Evolutionary conservation across 2,113 vertebrate species (phyloP).

Genomic region (Lasiurus borealis): DNA sequence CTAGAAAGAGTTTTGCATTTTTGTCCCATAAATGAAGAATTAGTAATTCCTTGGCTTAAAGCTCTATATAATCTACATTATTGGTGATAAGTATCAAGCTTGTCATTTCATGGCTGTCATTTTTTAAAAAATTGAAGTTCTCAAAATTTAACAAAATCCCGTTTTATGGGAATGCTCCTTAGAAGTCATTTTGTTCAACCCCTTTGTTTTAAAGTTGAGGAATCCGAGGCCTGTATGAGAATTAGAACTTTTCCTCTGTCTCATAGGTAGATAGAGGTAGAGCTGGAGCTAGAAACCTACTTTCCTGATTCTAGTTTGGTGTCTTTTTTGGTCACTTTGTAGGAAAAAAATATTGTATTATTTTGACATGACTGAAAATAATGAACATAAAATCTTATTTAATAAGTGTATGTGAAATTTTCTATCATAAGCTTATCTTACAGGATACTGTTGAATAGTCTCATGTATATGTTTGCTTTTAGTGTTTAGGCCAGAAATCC

Average conservation of each 20-base stretch:
- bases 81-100: constrained; percentile 23
- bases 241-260: not conserved
- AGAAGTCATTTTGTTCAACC: not conserved
- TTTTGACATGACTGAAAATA: constrained; percentile 35
- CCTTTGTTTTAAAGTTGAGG: constrained; percentile 34
- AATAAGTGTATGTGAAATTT: constrained; percentile 25
- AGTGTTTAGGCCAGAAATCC: constrained; percentile 34
- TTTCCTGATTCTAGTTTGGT: constrained; percentile 32
- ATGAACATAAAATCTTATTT: constrained; percentile 24
- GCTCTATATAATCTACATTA: constrained; percentile 21
- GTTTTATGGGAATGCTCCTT: constrained; percentile 59
- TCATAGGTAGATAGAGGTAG: not conserved
- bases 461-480: constrained; percentile 59
- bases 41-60: constrained; percentile 51
- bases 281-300: not conserved
- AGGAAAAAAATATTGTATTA: not conserved
- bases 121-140: constrained; percentile 4
- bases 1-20: constrained; percentile 68
- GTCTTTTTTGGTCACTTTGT: constrained; percentile 34
- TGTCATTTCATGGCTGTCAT: not conserved
- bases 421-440: not conserved
- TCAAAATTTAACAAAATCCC: constrained; percentile 17
- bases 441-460: not conserved
- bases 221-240: not conserved
- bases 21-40: constrained; percentile 67